Evolutionary conservation across 2,113 vertebrate genomes (phyloP).

Genomic region (Heterocephalus glaber): DNA sequence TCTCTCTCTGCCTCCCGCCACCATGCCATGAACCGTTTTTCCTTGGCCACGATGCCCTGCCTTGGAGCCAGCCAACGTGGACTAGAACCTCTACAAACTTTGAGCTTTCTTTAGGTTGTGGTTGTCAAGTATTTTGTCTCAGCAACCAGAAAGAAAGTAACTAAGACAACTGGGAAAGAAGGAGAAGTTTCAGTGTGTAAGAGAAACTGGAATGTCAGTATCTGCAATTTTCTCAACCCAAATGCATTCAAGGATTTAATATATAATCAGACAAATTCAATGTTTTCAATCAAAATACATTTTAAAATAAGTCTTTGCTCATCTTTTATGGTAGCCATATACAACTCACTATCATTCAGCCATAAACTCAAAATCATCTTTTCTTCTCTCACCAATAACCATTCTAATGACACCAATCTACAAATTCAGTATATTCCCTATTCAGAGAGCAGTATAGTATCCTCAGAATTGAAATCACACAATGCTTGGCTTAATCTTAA

Average conservation of each 20-base stretch:
- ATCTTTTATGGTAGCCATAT: background rate
- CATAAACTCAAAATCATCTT: background rate
- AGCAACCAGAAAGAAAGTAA: background rate
- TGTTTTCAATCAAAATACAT: constrained; percentile 42
- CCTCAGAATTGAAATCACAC: constrained; percentile 20
- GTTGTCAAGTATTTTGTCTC: background rate
- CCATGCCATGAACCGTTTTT: background rate
- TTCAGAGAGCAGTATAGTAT: constrained; percentile 15
- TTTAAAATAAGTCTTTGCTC: background rate
- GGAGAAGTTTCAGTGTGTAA: background rate
- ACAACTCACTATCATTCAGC: background rate
- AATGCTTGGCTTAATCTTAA: constrained; percentile 26
- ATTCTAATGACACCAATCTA: background rate
- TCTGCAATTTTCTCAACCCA: constrained; percentile 15
- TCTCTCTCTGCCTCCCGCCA: background rate
- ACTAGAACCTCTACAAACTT: background rate
- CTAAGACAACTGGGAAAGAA: background rate
- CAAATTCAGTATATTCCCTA: constrained; percentile 27
- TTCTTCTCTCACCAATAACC: background rate
- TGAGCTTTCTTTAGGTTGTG: background rate
- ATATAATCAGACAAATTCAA: background rate
- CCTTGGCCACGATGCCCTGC: background rate
- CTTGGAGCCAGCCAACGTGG: background rate
- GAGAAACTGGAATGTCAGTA: background rate
- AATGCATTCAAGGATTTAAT: constrained; percentile 8